Conservation (phyloP, 2,797 vertebrate genomes). For the Artibeus jamaicensis region DNA sequence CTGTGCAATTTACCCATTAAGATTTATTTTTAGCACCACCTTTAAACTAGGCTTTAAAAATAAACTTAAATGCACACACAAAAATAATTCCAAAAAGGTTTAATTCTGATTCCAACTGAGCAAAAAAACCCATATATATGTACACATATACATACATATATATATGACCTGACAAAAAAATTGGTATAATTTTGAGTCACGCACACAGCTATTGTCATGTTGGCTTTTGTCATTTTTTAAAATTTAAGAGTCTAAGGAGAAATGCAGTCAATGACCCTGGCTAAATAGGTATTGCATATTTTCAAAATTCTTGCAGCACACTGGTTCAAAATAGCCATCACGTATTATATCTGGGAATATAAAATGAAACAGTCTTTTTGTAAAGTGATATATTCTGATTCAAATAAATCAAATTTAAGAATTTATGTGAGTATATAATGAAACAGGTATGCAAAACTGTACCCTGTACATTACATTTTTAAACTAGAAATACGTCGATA, state of each 20-base stretch:
- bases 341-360: not conserved
- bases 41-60: constrained; percentile 12
- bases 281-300: not conserved
- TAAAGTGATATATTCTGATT: not conserved
- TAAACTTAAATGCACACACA: not conserved
- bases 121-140: not conserved
- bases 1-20: not conserved
- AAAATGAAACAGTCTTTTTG: not conserved
- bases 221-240: no score
- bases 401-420: not conserved
- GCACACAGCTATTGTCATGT: no score
- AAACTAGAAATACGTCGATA: not conserved
- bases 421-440: not conserved
- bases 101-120: not conserved
- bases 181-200: no score
- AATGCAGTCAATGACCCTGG: not conserved
- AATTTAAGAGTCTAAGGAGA: no score
- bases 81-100: not conserved
- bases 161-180: no score
- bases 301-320: not conserved
- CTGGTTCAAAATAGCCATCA: not conserved
- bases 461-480: not conserved
- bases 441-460: not conserved
- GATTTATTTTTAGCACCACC: not conserved
- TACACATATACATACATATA: no score